Conservation (phyloP, 2,888 invertebrate species). For the Oscheius sp. region DNA sequence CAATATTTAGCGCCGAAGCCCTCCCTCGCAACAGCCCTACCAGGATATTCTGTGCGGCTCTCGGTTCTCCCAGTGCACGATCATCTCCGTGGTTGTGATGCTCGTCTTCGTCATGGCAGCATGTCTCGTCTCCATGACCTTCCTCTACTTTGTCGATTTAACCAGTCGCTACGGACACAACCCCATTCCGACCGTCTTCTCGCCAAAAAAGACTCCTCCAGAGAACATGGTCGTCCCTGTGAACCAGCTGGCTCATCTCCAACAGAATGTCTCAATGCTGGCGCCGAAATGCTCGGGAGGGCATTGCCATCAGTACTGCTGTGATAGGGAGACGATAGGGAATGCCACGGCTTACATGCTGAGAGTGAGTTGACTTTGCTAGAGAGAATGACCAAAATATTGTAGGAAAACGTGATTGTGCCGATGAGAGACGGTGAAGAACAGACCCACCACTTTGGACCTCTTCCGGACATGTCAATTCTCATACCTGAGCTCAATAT, state of each 20-base stretch:
- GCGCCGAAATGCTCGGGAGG: conserved; percentile 11
- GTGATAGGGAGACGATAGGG: conserved; percentile 16
- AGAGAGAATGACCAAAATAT: background rate
- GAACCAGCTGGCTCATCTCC: conserved; percentile 19
- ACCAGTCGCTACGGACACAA: conserved; percentile 29
- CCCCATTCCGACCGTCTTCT: conserved; percentile 18
- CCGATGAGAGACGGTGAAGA: conserved; percentile 18
- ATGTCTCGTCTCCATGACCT: conserved; percentile 28
- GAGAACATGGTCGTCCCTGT: conserved; percentile 26
- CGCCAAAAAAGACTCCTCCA: conserved; percentile 1
- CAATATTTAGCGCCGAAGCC: background rate
- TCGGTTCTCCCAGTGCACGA: conserved; percentile 17
- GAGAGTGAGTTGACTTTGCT: background rate
- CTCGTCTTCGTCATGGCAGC: conserved; percentile 29
- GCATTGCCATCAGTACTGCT: conserved; percentile 12
- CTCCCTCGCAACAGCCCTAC: background rate
- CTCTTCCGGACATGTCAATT: conserved; percentile 11
- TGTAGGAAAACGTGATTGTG: conserved; percentile 17
- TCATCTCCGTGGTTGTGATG: conserved; percentile 7
- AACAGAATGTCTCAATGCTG: conserved; percentile 30
- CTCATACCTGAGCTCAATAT: conserved; percentile 16
- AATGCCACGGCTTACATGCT: conserved; percentile 12
- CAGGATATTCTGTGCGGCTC: conserved; percentile 16
- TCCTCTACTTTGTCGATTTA: conserved; percentile 22
- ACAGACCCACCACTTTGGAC: background rate